These are phyloP conservation scores for Hyperoplus lanceolatus DNA, from an alignment of 2,797 vertebrate species.

Conservation along the genomic window DNA sequence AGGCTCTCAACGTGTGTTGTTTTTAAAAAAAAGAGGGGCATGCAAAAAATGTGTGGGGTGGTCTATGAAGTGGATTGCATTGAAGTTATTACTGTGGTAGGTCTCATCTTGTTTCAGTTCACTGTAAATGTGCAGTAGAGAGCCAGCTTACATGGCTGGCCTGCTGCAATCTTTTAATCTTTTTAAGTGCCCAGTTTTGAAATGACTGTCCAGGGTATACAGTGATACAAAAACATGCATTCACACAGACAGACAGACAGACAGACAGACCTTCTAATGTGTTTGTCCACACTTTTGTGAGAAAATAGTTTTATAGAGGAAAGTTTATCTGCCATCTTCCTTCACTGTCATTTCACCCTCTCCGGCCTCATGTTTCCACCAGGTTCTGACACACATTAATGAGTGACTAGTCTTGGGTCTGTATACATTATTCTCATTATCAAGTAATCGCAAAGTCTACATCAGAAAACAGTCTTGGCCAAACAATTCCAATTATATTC, in stretches of 20 bases:
- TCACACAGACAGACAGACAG: neutral
- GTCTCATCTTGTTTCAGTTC: conserved; percentile 15
- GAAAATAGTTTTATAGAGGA: conserved; percentile 14
- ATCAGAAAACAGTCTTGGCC: too few species aligned
- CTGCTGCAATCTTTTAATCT: neutral
- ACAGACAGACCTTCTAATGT: neutral
- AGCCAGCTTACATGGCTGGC: neutral
- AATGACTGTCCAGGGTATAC: neutral
- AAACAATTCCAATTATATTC: too few species aligned
- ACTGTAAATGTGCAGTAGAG: conserved; percentile 9
- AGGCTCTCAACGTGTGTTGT: too few species aligned
- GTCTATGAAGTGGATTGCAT: conserved; percentile 1
- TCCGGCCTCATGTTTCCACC: neutral
- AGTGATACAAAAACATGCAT: neutral
- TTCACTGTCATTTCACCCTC: neutral
- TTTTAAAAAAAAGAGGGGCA: neutral
- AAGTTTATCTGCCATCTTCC: conserved; percentile 32
- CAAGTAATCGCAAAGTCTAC: too few species aligned
- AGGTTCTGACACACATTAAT: too few species aligned
- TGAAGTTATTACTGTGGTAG: neutral
- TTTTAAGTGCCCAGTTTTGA: neutral
- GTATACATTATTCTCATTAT: too few species aligned
- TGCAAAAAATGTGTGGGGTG: conserved; percentile 5
- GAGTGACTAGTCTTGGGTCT: too few species aligned
- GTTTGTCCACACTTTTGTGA: neutral